Evolutionary conservation across 1,140 invertebrate species (phyloP).

Genomic region (Drosophila busckii): DNA sequence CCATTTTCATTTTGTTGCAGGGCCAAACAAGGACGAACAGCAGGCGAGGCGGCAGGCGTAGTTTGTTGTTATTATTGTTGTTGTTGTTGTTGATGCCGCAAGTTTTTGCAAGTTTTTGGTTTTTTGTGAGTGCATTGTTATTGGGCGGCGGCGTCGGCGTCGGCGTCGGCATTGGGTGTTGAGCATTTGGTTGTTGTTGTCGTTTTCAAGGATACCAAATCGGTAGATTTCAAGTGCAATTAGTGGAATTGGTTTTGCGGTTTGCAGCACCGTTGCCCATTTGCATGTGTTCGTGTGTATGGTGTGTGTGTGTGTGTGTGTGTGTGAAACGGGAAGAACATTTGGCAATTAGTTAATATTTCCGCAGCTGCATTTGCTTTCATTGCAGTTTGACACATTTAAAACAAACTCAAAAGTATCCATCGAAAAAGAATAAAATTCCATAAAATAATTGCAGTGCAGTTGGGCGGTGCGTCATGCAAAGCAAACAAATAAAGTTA

Average conservation of each 20-base stretch:
- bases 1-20: constrained; percentile 64
- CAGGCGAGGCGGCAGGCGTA: constrained; percentile 16
- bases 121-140: constrained; percentile 6
- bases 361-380: no score
- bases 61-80: constrained; percentile 13
- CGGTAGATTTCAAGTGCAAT: constrained; percentile 72
- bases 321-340: constrained; percentile 49
- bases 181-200: constrained; percentile 34
- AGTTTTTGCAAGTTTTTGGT: constrained; percentile 63
- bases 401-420: no score
- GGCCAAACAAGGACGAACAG: constrained; percentile 16
- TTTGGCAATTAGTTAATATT: constrained; percentile 67
- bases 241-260: constrained; percentile 74
- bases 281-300: constrained; percentile 27
- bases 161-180: constrained; percentile 17
- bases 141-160: neutral
- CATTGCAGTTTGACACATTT: no score
- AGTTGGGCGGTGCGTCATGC: no score
- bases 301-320: constrained; percentile 17
- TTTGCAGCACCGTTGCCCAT: constrained; percentile 49
- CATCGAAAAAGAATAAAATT: no score
- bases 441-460: no score
- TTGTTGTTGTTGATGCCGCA: constrained; percentile 38
- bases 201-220: constrained; percentile 52
- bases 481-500: no score